Base-by-base conservation (phyloP, 2,797 vertebrate genomes). In the Urophycis tenuis region DNA sequence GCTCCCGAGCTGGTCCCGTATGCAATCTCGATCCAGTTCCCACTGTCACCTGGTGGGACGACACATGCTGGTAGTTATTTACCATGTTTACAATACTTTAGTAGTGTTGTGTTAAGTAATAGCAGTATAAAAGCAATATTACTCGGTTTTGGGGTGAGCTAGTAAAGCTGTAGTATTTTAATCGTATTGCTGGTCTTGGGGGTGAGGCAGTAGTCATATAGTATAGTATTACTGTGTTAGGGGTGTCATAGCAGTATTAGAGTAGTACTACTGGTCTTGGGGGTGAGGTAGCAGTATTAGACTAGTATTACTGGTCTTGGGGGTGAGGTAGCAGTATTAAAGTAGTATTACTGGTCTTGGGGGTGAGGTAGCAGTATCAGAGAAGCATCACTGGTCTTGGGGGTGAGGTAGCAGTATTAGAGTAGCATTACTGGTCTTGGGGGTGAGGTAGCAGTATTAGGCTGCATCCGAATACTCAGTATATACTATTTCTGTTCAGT, bases 11-110 rank as follows among this genome's bases (percentile, higher is more conserved):
- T 96, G 74, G 96, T 98, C 74, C 96, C 96, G 0, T 98, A 97
- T 0, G 96, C 96, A 0, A 98, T 97, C 91, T 98, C 96, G 0
- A 96, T 94, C 96, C 96, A 98, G 92, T 98, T 97, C 7, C 96
- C 96, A 0, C 95, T 97, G 92, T 96, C 95, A 39, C 96, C 96
- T 96, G 88, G 69, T 7, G 69, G 81, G 77, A 85, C 2, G 73
- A 9, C 64, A 71, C 34, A 41, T 10, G 30, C 25, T 45, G 11
- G 8, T 17, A 45, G 36, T n/a, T 34, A 36, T 33, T 34, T 14
- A 31, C 19, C 19, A 34, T 9, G 32, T 19, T 35, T 73, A 39
- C 10, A 75, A 11, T 2, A 15, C 33, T 4, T 64, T 67, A 29
- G n/a, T 64, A 64, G n/a, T 29, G n/a, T 19, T 25, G 41, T 25